Evolutionary conservation across 2,797 vertebrate genomes (phyloP), one percentile per base, ranked within the genome.

Genomic region (Spheniscus humboldti): DNA sequence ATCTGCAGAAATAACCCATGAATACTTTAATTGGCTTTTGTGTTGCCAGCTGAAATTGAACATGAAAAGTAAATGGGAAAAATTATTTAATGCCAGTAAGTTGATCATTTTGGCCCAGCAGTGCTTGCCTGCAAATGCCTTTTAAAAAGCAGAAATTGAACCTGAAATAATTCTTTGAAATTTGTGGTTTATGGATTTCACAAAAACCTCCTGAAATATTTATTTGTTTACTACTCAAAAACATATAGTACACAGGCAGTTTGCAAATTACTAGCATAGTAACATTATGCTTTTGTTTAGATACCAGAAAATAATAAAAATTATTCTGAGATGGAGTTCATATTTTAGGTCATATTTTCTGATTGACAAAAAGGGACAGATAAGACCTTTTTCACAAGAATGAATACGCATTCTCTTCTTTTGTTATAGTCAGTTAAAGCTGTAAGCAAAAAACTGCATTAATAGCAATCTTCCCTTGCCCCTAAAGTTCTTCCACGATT

Each of bases 41-140:
- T 85, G 39, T 92, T 96, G 81, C 66, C 69, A 83, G 48, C 9
- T 52, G 35, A 96, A 94, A 96, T 15, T 68, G 73, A 96, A 94
- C 63, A 86, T 63, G 57, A 88, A 95, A 95, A 95, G 84, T 80
- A 96, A 97, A 93, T 55, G 53, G 35, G 71, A 89, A 97, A 92
- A 93, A 68, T 25, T 69, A 73, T 76, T 86, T 62, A n/a, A 50
- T 83, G 85, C 28, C 84, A 43, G 9, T 37, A 68, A 62, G 52
- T n/a, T n/a, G 45, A 60, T 67, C 19, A 59, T 80, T 93, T 74
- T 81, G 31, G 64, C 52, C 57, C 18, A 18, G 48, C 11, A 35
- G 25, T 17, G 4, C 25, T 4, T 17, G 37, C 41, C 68, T 16
- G 6, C 31, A 94, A 84, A 71, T 28, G 28, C 28, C 28, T 60